phyloP scores from a whole-genome alignment of 2,113 vertebrate species.

The Equus quagga region DNA sequence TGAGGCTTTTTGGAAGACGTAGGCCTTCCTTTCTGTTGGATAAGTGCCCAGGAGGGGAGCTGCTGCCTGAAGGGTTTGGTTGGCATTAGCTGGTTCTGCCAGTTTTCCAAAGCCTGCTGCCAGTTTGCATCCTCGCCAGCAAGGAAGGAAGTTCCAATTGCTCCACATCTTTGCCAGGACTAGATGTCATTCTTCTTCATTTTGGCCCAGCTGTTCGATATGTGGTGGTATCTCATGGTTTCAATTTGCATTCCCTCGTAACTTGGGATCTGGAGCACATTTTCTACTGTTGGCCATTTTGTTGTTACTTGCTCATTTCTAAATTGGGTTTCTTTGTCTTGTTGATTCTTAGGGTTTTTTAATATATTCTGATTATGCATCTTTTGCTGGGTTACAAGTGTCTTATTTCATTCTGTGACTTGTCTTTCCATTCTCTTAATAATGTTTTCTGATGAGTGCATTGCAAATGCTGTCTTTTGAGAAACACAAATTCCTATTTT shows the following conservation, averaged over 20 bases:
- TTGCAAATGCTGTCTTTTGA: background rate
- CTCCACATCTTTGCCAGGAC: background rate
- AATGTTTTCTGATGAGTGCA: background rate
- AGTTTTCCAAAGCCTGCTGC: background rate
- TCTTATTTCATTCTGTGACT: background rate
- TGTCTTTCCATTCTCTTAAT: background rate
- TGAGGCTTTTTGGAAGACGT: background rate
- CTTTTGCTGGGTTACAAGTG: background rate
- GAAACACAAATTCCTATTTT: background rate
- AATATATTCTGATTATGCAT: background rate
- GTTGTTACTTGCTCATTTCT: background rate
- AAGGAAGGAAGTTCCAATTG: rapidly evolving
- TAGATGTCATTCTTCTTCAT: background rate
- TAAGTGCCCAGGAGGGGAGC: background rate
- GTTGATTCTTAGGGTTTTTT: background rate
- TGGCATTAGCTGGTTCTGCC: background rate
- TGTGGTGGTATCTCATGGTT: background rate
- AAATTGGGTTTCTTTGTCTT: background rate
- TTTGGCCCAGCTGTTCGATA: background rate
- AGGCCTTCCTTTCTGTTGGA: background rate
- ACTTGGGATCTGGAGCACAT: background rate
- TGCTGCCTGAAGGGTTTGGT: background rate
- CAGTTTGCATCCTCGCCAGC: background rate
- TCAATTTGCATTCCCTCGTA: background rate
- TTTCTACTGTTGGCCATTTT: background rate